Conservation (phyloP, 2,888 invertebrate genomes). For the Volucella zonaria region DNA sequence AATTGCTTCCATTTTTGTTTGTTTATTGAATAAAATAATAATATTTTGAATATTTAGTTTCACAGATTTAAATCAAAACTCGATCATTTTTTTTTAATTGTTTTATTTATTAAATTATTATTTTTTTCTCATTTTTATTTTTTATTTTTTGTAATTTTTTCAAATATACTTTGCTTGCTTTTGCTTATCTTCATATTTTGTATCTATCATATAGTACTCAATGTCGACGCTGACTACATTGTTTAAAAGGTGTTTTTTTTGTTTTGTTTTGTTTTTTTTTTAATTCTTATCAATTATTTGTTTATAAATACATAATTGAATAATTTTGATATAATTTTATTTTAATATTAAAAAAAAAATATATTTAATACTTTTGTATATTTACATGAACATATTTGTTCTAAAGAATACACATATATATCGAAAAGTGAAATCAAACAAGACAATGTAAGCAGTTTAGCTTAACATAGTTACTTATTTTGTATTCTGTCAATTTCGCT, state of each 20-base stretch:
- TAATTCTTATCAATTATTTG: constrained; percentile 56
- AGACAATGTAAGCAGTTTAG: constrained; percentile 42
- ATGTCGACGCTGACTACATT: constrained; percentile 69
- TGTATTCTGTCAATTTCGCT: constrained; percentile 62
- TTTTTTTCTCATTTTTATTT: constrained; percentile 48
- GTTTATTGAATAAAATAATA: neutral
- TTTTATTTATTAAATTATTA: constrained; percentile 65
- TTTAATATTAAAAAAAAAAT: constrained; percentile 77
- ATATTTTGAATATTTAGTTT: neutral
- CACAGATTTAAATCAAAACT: constrained; percentile 1
- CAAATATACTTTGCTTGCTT: constrained; percentile 65
- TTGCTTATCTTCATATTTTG: constrained; percentile 61
- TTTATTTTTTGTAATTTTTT: constrained; percentile 61
- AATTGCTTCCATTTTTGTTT: too few relatives aligned
- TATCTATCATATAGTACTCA: constrained; percentile 69
- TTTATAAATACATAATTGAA: constrained; percentile 70
- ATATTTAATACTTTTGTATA: constrained; percentile 73
- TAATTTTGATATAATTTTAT: constrained; percentile 78
- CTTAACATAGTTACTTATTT: constrained; percentile 72
- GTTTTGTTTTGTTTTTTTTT: too few relatives aligned
- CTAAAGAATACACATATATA: constrained; percentile 59
- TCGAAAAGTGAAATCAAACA: constrained; percentile 40
- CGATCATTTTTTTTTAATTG: constrained; percentile 31
- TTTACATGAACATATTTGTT: constrained; percentile 70
- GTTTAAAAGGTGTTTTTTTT: constrained; percentile 51